These are phyloP conservation scores for Phalacrocorax aristotelis DNA, from an alignment of 2,113 vertebrate species.

Conservation along the genomic window DNA sequence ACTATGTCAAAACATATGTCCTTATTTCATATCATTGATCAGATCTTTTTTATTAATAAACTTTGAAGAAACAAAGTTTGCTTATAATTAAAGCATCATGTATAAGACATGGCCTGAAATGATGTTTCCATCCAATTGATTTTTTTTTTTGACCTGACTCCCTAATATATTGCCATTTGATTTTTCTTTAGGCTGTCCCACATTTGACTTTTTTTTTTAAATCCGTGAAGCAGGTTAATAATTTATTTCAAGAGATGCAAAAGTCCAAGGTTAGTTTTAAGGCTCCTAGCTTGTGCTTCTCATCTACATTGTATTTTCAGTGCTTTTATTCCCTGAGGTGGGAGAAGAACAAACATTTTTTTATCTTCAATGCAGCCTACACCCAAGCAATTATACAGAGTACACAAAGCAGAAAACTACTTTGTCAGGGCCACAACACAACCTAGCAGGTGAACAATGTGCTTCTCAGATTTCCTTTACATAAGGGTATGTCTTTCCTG, in stretches of 20 bases:
- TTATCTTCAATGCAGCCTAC: slow-evolving; percentile 34
- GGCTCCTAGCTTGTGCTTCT: background rate
- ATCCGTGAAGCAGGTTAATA: background rate
- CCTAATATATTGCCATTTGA: background rate
- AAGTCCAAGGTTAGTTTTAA: background rate
- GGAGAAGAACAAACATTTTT: slow-evolving; percentile 28
- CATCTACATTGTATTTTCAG: background rate
- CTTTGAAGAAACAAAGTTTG: background rate
- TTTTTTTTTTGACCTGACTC: background rate
- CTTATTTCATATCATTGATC: background rate
- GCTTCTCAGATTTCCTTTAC: background rate
- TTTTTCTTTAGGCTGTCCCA: background rate
- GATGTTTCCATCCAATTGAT: background rate
- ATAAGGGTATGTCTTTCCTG: background rate
- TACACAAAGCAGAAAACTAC: slow-evolving; percentile 41
- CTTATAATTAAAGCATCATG: background rate
- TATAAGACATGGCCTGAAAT: background rate
- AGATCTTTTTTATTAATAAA: background rate
- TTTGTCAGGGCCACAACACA: background rate
- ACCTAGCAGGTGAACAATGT: background rate
- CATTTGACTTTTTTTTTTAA: background rate
- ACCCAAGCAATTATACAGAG: slow-evolving; percentile 48
- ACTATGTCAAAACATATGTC: background rate
- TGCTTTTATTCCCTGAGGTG: background rate
- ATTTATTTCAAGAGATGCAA: background rate